Evolutionary conservation across 1,140 invertebrate species (phyloP).

Genomic region (Cyclina sinensis): DNA sequence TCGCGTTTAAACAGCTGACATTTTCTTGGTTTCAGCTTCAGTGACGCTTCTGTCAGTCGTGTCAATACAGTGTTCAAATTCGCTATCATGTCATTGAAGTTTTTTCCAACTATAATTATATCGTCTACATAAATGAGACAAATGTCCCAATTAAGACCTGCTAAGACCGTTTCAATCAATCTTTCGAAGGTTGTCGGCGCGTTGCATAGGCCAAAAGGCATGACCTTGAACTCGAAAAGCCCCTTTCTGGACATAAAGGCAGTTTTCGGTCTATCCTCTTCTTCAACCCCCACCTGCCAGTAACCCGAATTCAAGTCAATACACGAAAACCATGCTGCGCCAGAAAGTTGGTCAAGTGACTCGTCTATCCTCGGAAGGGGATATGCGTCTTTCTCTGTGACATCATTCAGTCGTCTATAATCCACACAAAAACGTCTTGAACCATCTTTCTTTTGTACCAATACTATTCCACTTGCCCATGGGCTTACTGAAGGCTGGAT

Average conservation of each 20-base stretch:
- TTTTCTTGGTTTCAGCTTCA: slow-evolving; percentile 32
- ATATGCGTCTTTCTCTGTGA: slow-evolving; percentile 33
- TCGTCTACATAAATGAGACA: too few relatives aligned
- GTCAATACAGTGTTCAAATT: not conserved
- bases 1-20: slow-evolving; percentile 18
- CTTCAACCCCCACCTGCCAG: slow-evolving; percentile 4
- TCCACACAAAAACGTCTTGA: not conserved
- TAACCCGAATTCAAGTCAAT: not conserved
- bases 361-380: not conserved
- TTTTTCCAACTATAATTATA: too few relatives aligned
- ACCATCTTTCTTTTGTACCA: slow-evolving; percentile 55
- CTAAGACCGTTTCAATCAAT: not conserved
- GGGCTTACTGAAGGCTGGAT: too few relatives aligned
- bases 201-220: slow-evolving; percentile 3
- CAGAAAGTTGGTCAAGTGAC: not conserved
- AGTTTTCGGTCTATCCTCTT: not conserved
- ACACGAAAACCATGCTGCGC: not conserved
- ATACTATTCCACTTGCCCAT: not conserved
- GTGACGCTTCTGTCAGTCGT: not conserved
- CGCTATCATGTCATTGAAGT: too few relatives aligned
- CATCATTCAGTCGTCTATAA: slow-evolving; percentile 48
- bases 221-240: not conserved
- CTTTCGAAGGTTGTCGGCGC: not conserved
- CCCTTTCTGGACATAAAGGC: not conserved
- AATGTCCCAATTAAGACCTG: too few relatives aligned